These are phyloP conservation scores for Drosophila incognita DNA, from an alignment of 2,888 invertebrate genomes.

Conservation along the genomic window DNA sequence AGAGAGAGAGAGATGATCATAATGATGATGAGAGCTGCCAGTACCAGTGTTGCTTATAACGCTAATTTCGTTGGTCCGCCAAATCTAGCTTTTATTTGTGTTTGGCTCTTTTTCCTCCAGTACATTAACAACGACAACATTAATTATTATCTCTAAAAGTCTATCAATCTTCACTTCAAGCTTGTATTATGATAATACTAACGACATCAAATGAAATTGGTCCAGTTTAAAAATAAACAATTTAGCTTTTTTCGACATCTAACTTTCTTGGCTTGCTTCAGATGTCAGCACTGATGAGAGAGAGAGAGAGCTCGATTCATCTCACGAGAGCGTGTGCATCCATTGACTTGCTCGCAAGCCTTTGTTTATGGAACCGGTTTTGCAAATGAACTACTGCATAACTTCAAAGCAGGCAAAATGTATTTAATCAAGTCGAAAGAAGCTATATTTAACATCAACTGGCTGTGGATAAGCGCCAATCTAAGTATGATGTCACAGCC, in stretches of 20 bases:
- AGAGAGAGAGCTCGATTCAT: not conserved
- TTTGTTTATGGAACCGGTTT: conserved; percentile 56
- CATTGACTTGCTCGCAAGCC: conserved; percentile 51
- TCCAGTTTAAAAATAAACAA: not conserved
- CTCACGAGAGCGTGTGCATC: conserved; percentile 18
- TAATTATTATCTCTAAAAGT: not conserved
- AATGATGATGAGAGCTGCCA: conserved; percentile 12
- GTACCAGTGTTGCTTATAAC: not conserved
- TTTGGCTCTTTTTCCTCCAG: not conserved
- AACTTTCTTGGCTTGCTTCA: not conserved
- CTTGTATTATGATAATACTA: not conserved
- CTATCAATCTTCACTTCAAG: not conserved
- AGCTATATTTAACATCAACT: conserved; percentile 27
- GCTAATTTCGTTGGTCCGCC: not conserved
- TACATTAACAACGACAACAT: not conserved
- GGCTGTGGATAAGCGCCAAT: conserved; percentile 22
- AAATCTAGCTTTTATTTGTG: not conserved
- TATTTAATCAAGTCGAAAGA: conserved; percentile 37
- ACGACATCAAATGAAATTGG: not conserved
- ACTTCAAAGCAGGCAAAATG: conserved; percentile 9
- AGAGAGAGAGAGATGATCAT: conserved; percentile 16
- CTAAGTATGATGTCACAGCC: conserved; percentile 50
- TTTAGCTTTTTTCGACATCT: not conserved
- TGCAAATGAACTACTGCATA: conserved; percentile 46
- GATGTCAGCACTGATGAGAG: not conserved